Conservation (phyloP, 2,797 vertebrate genomes). For the Esox lucius region DNA sequence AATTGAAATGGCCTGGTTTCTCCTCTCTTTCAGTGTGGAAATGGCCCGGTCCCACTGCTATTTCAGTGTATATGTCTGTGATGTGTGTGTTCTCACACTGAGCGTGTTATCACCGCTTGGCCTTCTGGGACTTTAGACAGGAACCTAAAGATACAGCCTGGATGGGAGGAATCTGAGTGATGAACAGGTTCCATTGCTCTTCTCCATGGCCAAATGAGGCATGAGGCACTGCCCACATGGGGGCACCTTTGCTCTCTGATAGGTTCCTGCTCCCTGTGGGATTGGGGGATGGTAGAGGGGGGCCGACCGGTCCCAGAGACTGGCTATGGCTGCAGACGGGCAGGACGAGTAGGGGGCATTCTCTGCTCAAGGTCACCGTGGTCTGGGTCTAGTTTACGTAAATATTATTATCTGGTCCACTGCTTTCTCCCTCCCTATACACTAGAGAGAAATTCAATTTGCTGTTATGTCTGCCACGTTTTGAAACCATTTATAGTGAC, state of each 20-base stretch:
- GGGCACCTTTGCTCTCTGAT: slow-evolving; percentile 50
- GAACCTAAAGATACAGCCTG: slow-evolving; percentile 46
- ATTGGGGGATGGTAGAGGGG: slow-evolving; percentile 16
- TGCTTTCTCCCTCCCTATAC: slow-evolving; percentile 25
- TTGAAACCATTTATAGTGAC: too few relatives aligned
- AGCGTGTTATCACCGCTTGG: slow-evolving; percentile 45
- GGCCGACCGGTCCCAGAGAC: neutral
- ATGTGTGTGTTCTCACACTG: slow-evolving; percentile 43
- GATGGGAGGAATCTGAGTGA: slow-evolving; percentile 54
- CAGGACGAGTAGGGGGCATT: slow-evolving; percentile 49
- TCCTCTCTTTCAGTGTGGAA: slow-evolving; percentile 11
- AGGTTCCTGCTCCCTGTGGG: slow-evolving; percentile 20
- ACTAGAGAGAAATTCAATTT: neutral
- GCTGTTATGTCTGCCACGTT: too few relatives aligned
- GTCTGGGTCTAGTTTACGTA: slow-evolving; percentile 47
- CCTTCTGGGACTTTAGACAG: slow-evolving; percentile 46
- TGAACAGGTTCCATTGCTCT: slow-evolving; percentile 61
- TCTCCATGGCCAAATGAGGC: slow-evolving; percentile 72
- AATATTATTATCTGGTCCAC: slow-evolving; percentile 47
- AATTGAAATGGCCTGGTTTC: slow-evolving; percentile 34
- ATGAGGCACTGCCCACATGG: slow-evolving; percentile 61
- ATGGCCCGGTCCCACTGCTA: slow-evolving; percentile 35
- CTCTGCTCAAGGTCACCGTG: slow-evolving; percentile 74
- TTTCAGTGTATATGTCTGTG: slow-evolving; percentile 20
- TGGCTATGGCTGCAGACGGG: slow-evolving; percentile 22